A percentile compares a stretch with the other conserved stretches of the same genome.
These are phyloP conservation scores for Orchestia grillus DNA, from an alignment of 1,140 invertebrate species.

Conservation along the genomic window DNA sequence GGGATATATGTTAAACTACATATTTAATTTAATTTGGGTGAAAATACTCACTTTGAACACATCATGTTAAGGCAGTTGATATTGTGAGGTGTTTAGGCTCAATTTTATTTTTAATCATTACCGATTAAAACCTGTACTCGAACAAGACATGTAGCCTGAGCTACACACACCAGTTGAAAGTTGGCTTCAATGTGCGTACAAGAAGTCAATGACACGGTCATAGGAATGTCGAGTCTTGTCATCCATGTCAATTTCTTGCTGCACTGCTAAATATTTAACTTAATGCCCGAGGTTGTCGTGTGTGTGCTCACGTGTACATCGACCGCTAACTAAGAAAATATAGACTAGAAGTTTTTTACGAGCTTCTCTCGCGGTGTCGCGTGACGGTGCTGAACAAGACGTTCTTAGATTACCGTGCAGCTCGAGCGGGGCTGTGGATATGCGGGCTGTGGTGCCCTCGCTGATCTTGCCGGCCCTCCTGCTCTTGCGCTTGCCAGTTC, in stretches of 20 bases:
- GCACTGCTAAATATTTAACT: neutral
- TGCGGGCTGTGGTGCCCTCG: neutral
- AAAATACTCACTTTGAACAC: neutral
- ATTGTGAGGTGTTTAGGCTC: neutral
- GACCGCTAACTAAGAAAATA: neutral
- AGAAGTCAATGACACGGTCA: neutral
- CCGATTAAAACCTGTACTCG: neutral
- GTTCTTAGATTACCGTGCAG: neutral
- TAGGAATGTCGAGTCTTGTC: neutral
- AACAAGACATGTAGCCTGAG: neutral
- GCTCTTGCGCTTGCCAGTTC: neutral
- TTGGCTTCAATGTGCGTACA: neutral
- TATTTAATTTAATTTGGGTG: no score
- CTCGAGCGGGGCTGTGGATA: neutral
- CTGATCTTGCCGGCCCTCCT: neutral
- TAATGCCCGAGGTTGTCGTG: neutral
- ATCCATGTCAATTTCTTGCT: neutral
- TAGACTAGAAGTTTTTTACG: neutral
- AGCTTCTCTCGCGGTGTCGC: neutral
- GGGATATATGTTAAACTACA: no score
- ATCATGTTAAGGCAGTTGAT: neutral
- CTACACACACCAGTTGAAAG: neutral
- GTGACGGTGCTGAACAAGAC: neutral
- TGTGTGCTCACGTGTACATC: neutral
- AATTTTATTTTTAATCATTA: neutral